Base-by-base conservation (phyloP, 92 coral and sea anemone species). In the Muricea muricata region DNA sequence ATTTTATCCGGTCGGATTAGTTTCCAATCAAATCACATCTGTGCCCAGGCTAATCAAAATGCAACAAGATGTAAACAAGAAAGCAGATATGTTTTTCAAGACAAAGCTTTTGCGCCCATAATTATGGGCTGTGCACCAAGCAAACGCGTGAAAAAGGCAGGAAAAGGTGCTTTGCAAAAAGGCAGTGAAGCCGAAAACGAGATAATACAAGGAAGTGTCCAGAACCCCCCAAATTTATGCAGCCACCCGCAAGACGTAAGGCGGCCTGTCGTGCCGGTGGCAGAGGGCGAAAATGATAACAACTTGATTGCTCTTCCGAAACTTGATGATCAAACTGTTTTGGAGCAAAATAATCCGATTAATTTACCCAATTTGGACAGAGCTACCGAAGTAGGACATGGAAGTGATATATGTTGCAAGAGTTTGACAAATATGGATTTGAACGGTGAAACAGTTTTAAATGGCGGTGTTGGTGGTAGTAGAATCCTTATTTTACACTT, bases 401-500 rank as follows among this genome's bases (percentile, higher is more conserved):
- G 54, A 37, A 42, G 23, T 33, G 67, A 26, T 57, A 31, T 0
- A 58, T 14, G 17, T 60, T 25, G 10, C 56, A 23, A 32, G 70
- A 25, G 30, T 63, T 63, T 63, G 37, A 63, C 70, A 28, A 63
- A 63, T 63, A 63, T 63, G 70, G 70, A 63, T 63, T 10, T 30
- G 30, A 63, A 63, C 70, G 37, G 70, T 28, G 70, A 63, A 63
- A 63, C 70, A 63, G 70, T 56, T 78, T 39, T 14, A 14, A 32
- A 0, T 14, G 7, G 33, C 48, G 42, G 35, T 21, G 0, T 13
- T 35, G 42, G 13, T 9, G 45, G 52, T n/a, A n/a, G n/a, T 52
- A 73, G 46, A 50, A 56, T 78, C 37, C 31, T 78, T 56, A 96
- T 96, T 68, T 58, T 96, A 69, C 99, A 96, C 75, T 96, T 96